Percentiles rank a stretch among this genome's conserved stretches.
Evolutionary conservation across 23 tunicate species (phyloP).

Genomic region (Trididemnum clinides): DNA sequence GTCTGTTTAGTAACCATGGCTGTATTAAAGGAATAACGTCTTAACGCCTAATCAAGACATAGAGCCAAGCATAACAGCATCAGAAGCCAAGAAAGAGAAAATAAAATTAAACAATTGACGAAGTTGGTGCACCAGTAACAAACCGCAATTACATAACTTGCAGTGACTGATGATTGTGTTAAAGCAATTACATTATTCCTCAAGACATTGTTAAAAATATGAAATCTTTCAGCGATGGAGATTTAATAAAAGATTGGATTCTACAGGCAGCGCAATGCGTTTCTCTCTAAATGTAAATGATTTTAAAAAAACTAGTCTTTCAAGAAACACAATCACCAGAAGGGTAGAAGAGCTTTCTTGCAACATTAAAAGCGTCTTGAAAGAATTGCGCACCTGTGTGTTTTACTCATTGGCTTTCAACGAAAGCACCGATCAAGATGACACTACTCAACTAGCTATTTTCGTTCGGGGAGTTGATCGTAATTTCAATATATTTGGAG

Average conservation of each 20-base stretch:
- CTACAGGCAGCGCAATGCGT: too few species aligned
- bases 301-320: too few species aligned
- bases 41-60: constrained; percentile 27
- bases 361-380: too few species aligned
- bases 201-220: constrained; percentile 5
- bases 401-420: too few species aligned
- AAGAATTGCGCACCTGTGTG: too few species aligned
- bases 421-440: too few species aligned
- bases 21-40: constrained; percentile 20
- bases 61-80: neutral
- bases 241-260: constrained; percentile 1
- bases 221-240: constrained; percentile 9
- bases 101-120: constrained; percentile 2
- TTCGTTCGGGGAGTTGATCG: too few species aligned
- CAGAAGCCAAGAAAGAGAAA: constrained; percentile 18
- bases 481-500: constrained; percentile 9
- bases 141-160: neutral
- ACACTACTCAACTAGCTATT: too few species aligned
- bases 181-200: constrained; percentile 17
- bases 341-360: too few species aligned
- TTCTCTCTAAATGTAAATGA: too few species aligned
- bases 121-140: neutral
- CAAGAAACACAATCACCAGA: too few species aligned
- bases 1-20: constrained; percentile 8
- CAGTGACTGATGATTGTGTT: constrained; percentile 6